Percentiles rank a stretch among this genome's conserved stretches.
Conservation (phyloP, 2,113 vertebrate species). For the Pomatorhinus ruficollis region DNA sequence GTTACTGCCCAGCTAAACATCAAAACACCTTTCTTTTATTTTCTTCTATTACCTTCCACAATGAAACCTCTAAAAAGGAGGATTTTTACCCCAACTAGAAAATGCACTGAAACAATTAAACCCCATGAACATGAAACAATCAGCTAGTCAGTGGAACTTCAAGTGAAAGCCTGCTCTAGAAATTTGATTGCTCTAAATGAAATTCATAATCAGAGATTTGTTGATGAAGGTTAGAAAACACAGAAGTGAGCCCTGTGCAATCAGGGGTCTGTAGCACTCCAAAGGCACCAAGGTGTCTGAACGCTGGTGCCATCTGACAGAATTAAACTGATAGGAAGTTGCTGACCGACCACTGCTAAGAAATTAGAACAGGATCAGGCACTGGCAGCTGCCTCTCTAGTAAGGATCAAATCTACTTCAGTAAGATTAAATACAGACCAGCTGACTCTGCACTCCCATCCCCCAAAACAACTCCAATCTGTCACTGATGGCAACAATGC, state of each 20-base stretch:
- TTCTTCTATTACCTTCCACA: background rate
- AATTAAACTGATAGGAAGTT: background rate
- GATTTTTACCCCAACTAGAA: background rate
- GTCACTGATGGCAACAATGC: conserved; percentile 38
- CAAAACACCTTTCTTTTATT: background rate
- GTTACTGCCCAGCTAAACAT: background rate
- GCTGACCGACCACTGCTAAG: background rate
- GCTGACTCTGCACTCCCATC: conserved; percentile 44
- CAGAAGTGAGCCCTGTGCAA: accelerated
- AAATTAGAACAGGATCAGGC: conserved; percentile 32
- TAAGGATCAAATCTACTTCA: conserved; percentile 29
- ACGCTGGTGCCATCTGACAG: background rate
- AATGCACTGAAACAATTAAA: background rate
- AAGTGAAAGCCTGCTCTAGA: background rate
- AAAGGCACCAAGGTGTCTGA: background rate
- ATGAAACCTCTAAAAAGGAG: background rate
- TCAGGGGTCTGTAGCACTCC: background rate
- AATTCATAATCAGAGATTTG: background rate
- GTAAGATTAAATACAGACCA: conserved; percentile 54
- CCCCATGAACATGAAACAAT: background rate
- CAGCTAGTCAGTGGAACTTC: background rate
- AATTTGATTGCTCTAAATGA: background rate
- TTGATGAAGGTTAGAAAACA: background rate
- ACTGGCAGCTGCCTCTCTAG: conserved; percentile 41
- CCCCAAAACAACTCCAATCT: conserved; percentile 52